Percentiles rank a stretch among this genome's conserved stretches.
phyloP scores from a whole-genome alignment of 1,140 invertebrate genomes.

The Eufriesea mexicana region DNA sequence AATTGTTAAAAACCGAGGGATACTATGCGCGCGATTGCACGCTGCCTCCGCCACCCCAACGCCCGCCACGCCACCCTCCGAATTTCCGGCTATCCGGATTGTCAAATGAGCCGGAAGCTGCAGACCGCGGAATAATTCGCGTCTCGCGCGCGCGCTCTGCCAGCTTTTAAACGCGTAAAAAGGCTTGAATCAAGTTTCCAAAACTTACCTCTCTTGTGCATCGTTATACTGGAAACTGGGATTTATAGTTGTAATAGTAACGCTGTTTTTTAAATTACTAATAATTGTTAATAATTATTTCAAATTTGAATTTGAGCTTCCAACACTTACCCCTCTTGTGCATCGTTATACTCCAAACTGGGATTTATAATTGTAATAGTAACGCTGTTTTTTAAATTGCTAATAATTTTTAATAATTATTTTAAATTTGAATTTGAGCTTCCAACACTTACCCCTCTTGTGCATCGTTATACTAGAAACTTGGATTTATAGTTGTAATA shows the following conservation, averaged over 20 bases:
- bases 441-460: too few species aligned
- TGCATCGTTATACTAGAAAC: too few species aligned
- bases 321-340: too few species aligned
- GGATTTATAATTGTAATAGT: too few species aligned
- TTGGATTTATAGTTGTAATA: too few species aligned
- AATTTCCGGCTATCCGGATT: conserved; percentile 9
- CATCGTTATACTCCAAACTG: too few species aligned
- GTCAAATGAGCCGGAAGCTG: conserved; percentile 25
- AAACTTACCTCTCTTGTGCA: not conserved
- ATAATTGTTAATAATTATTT: too few species aligned
- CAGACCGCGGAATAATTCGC: conserved; percentile 13
- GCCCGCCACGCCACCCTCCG: not conserved
- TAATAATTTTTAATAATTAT: too few species aligned
- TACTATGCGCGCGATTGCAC: not conserved
- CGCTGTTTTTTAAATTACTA: too few species aligned
- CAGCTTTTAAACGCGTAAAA: not conserved
- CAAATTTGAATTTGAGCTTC: too few species aligned
- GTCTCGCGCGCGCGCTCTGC: not conserved
- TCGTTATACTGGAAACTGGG: not conserved
- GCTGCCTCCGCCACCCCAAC: not conserved
- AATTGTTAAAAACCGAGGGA: conserved; percentile 26
- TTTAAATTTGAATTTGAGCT: too few species aligned
- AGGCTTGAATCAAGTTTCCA: not conserved
- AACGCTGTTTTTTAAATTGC: too few species aligned
- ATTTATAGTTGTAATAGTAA: not conserved